Evolutionary conservation across 2,797 vertebrate genomes (phyloP), one percentile per base, ranked within the genome.

Genomic region (Knipowitschia caucasica): DNA sequence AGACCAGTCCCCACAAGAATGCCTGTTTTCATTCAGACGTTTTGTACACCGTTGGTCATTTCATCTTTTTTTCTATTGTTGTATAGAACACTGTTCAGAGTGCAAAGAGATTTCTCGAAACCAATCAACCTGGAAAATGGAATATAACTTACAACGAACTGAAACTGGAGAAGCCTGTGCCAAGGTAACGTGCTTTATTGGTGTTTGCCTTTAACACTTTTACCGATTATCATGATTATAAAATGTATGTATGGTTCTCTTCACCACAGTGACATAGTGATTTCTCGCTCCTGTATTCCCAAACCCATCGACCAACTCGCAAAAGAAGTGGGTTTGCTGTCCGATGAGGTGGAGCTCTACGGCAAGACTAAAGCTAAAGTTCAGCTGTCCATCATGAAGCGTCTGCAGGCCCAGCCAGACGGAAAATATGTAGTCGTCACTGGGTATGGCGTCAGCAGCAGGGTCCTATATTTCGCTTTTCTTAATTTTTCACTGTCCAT

Each of bases 381-480:
- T 53, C 90, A 92, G 35, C 91, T 99, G 49, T 90, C 86, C 0
- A 80, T 82, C 3, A 80, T 94, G 18, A 88, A 92, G 7, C 94
- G 97, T 2, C 89, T 99, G 72, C 89, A 90, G 75, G 78, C 83
- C 2, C 93, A 92, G 42, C 87, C 90, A 0, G 92, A 98, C 15
- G 97, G 97, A 55, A 98, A 93, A 98, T 99, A 99, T 0, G 77
- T 99, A 4, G 96, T 99, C 11, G 95, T 99, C 50, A 95, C 96
- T 9, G 97, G 97, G 97, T 99, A 89, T 3, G 89, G 12, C 9
- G 1, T 27, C n/a, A n/a, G n/a, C n/a, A n/a, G n/a, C n/a, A n/a
- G n/a, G n/a, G n/a, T n/a, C n/a, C n/a, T n/a, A n/a, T n/a, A n/a
- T 27, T 10, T 27, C 11, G 4, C 8, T 17, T 7, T 30, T 31